These are phyloP conservation scores for Sericinus montela DNA, from an alignment of 2,888 invertebrate genomes.

Conservation along the genomic window DNA sequence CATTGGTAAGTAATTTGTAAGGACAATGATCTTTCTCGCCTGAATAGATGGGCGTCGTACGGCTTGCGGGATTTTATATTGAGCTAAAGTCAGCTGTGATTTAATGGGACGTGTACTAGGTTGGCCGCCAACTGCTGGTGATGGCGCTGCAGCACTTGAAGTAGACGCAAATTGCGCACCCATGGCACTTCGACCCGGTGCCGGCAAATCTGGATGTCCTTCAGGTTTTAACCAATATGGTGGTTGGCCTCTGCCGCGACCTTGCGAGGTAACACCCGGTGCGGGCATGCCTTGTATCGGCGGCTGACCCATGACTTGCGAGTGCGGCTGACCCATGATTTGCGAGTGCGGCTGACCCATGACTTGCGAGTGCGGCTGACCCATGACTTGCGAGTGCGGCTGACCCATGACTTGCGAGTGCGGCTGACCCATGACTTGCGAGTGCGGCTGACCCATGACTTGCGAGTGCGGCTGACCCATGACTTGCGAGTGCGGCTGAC, in stretches of 20 bases:
- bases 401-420: no score
- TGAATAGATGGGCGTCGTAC: slow-evolving; percentile 51
- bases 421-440: no score
- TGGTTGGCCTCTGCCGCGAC: not conserved
- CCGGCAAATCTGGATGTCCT: not conserved
- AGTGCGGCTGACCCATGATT: no score
- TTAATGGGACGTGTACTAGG: not conserved
- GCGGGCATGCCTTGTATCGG: no score
- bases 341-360: no score
- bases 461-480: no score
- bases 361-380: no score
- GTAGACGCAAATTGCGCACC: not conserved
- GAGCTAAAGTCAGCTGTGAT: not conserved
- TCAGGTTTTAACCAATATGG: not conserved
- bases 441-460: no score
- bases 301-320: no score
- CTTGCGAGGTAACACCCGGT: not conserved
- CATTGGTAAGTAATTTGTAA: slow-evolving; percentile 83
- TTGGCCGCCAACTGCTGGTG: not conserved
- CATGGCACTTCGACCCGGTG: not conserved
- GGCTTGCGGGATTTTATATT: slow-evolving; percentile 48
- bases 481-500: no score
- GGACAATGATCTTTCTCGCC: slow-evolving; percentile 45
- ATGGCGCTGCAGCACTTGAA: slow-evolving; percentile 1
- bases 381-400: no score